Percentiles rank a stretch among this genome's conserved stretches.
Evolutionary conservation across 2,113 vertebrate species (phyloP).

Genomic region (Istiophorus platypterus): DNA sequence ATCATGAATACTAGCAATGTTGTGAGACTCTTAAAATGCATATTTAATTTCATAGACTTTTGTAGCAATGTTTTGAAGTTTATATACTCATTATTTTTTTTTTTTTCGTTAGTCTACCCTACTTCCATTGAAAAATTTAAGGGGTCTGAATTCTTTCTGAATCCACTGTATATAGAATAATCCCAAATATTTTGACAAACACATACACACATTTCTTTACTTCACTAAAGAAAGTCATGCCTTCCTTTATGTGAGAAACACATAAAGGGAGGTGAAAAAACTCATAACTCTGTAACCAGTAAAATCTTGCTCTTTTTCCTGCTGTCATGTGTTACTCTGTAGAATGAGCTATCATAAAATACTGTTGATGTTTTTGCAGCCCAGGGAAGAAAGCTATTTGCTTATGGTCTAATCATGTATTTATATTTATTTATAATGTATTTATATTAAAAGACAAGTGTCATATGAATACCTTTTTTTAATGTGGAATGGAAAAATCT

Average conservation of each 20-base stretch:
- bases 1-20: too few species aligned
- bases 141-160: too few species aligned
- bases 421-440: conserved; percentile 6
- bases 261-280: not conserved
- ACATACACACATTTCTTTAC: not conserved
- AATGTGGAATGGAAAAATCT: conserved; percentile 35
- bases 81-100: too few species aligned
- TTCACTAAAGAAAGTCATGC: not conserved
- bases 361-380: not conserved
- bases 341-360: not conserved
- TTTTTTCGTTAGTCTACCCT: too few species aligned
- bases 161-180: not conserved
- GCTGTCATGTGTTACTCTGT: not conserved
- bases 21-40: too few species aligned
- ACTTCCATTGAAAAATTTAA: too few species aligned
- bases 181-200: not conserved
- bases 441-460: conserved; percentile 51
- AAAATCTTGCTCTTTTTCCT: not conserved
- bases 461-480: conserved; percentile 44
- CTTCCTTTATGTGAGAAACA: not conserved
- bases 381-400: not conserved
- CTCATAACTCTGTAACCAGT: not conserved
- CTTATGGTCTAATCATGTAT: not conserved
- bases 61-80: too few species aligned
- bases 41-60: too few species aligned